Evolutionary conservation across 2,113 vertebrate species (phyloP), one percentile per base, ranked within the genome.

Genomic region (Tursiops truncatus): DNA sequence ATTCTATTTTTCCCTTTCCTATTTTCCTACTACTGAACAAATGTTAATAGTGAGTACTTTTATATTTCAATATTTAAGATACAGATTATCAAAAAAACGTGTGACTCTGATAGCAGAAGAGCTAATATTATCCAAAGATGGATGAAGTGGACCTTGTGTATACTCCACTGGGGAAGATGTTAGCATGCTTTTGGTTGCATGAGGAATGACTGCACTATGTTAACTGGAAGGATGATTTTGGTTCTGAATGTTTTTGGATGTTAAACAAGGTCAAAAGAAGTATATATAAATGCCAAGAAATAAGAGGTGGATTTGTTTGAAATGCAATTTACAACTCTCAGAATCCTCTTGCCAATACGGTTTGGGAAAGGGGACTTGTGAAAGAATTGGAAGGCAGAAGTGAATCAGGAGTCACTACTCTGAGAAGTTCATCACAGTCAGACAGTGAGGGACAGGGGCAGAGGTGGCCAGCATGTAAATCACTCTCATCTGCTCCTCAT

Each of bases 21-120:
- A 17, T 85, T 84, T 71, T 26, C 33, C 73, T 85, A 33, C 13
- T 62, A 56, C n/a, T 13, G 3, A 82, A 31, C 38, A 44, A 20
- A 8, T 82, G 28, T 62, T 91, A 53, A 80, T 58, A 81, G 26
- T 44, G 23, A 74, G 33, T 56, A n/a, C 38, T 82, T 94, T 87
- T 91, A 74, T 60, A 56, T 89, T 85, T 89, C 50, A 85, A 21
- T 47, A 91, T 70, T 91, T 56, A 87, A 63, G 36, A 70, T 91
- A 82, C 14, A 81, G 53, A 33, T 12, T 38, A 53, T 31, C 38
- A 67, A 71, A 6, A 6, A 44, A 18, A 73, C 74, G 44, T 56
- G 26, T 73, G 20, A 67, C 58, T 67, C 36, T 18, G 18, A n/a
- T 3, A 77, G 17, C 68, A 79, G 33, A 73, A 33, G 7, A 50